Evolutionary conservation across 2,888 invertebrate genomes (phyloP), one percentile per base, ranked within the genome.

Genomic region (Pyrrhosoma nymphula): DNA sequence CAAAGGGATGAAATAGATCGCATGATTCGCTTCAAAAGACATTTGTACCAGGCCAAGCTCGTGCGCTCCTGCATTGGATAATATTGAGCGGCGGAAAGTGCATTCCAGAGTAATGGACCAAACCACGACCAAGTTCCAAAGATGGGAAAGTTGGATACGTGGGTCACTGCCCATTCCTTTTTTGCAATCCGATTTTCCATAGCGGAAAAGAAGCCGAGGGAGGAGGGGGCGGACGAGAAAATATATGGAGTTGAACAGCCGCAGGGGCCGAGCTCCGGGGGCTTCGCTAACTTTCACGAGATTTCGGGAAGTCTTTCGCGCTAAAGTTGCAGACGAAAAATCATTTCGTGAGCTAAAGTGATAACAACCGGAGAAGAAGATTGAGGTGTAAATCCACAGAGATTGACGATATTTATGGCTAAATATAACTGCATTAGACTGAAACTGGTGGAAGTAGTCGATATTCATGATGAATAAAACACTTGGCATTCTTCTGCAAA

Each of bases 161-260:
- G 82, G 82, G 82, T 82, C 82, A 82, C 30, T 82, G 35, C 16
- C 82, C 82, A 82, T 82, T 82, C 35, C 82, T 82, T 82, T 82
- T 82, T 82, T 82, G 82, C 82, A 82, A 82, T 82, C 82, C 35
- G 82, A 82, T 82, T 82, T 35, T 35, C 82, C 35, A 35, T 18
- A n/a, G 82, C 82, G 16, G 82, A 23, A 82, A 26, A 82, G 82
- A 82, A 82, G 82, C 26, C 35, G 30, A 18, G 30, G n/a, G 82
- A 16, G 16, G 47, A 8, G 82, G 14, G 35, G 18, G 0, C 60
- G 20, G 60, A 26, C 26, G n/a, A 82, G 30, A 82, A 82, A 82
- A 16, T 35, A 82, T 82, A 82, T 35, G 35, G 82, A 82, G 82
- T 82, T 82, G 82, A 82, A 82, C 82, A 82, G 82, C 82, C 82